Evolutionary conservation across 1,140 invertebrate species (phyloP).

Genomic region (Spodoptera frugiperda): DNA sequence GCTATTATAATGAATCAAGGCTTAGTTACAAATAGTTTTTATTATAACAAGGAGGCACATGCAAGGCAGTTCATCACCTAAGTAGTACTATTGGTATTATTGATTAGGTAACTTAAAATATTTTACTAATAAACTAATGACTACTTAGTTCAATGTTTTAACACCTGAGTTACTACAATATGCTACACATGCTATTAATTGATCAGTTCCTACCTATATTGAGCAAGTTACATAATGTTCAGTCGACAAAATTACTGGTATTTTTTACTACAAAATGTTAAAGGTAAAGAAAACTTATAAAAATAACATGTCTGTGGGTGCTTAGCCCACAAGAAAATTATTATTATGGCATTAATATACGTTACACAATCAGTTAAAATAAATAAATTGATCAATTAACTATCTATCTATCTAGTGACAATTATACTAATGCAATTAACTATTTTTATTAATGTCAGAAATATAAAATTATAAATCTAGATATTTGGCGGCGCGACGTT

Average conservation of each 20-base stretch:
- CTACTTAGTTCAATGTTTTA: slow-evolving; percentile 4
- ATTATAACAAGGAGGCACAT: slow-evolving; percentile 37
- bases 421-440: slow-evolving; percentile 12
- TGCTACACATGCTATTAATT: slow-evolving; percentile 7
- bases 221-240: slow-evolving; percentile 49
- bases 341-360: slow-evolving; percentile 5
- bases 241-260: slow-evolving; percentile 29
- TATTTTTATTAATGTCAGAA: not conserved
- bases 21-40: slow-evolving; percentile 31
- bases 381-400: not conserved
- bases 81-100: not conserved
- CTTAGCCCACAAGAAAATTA: not conserved
- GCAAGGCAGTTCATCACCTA: slow-evolving; percentile 41
- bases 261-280: slow-evolving; percentile 6
- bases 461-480: slow-evolving; percentile 11
- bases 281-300: slow-evolving; percentile 15
- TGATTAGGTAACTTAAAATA: slow-evolving; percentile 4
- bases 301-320: slow-evolving; percentile 5
- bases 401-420: not conserved
- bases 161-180: slow-evolving; percentile 21
- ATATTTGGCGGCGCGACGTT: slow-evolving; percentile 34
- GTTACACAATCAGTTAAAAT: slow-evolving; percentile 12
- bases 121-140: not conserved
- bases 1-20: not conserved
- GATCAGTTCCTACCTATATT: slow-evolving; percentile 43